Conservation (phyloP, 2,113 vertebrate species). For the Larimichthys crocea region DNA sequence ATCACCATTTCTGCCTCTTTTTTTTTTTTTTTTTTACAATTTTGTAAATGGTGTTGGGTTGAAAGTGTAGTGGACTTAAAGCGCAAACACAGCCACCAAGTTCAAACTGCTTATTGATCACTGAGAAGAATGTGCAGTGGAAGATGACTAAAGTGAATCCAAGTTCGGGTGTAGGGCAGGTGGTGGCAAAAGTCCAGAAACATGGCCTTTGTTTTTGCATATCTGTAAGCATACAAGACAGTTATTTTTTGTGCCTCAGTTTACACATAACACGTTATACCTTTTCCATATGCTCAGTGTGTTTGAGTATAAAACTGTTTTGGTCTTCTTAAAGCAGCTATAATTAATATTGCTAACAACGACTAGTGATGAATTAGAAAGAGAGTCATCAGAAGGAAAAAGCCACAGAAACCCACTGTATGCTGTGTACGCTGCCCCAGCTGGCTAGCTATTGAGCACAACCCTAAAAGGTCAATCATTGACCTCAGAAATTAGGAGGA, state of each 20-base stretch:
- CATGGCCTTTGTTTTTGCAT: background rate
- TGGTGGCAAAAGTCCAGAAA: too few species aligned
- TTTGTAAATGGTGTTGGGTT: background rate
- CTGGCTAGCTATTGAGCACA: background rate
- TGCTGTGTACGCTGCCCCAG: background rate
- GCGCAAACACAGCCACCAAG: too few species aligned
- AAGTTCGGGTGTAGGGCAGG: too few species aligned
- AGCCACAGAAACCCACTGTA: background rate
- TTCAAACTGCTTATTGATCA: too few species aligned
- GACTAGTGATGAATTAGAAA: background rate
- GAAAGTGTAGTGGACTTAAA: too few species aligned
- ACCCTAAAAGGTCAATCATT: too few species aligned
- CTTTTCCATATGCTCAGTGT: background rate
- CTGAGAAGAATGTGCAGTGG: too few species aligned
- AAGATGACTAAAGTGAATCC: too few species aligned
- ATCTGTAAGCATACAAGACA: conserved; percentile 45
- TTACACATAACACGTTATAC: background rate
- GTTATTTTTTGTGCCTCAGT: background rate
- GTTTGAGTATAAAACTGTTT: background rate
- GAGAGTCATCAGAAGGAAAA: background rate
- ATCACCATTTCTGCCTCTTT: background rate
- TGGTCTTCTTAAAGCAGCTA: background rate
- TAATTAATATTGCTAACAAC: background rate
- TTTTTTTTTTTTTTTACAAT: conserved; percentile 16
- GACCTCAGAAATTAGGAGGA: too few species aligned